A percentile compares a stretch with the other conserved stretches of the same genome.
These are phyloP conservation scores for Caenorhabditis drosophilae DNA, from an alignment of 2,888 invertebrate species.

Conservation along the genomic window DNA sequence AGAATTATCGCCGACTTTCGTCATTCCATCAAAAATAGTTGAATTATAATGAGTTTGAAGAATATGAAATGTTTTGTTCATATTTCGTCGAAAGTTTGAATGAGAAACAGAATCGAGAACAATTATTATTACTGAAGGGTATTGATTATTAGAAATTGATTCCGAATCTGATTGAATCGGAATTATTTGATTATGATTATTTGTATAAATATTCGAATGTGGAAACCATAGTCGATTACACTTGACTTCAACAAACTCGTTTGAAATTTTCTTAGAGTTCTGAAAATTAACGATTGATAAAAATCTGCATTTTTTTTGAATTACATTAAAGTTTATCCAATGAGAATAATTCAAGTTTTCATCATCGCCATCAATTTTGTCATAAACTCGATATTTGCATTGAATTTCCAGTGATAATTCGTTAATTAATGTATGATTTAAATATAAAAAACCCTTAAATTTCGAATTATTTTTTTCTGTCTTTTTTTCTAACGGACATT, in stretches of 20 bases:
- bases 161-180: slow-evolving; percentile 1
- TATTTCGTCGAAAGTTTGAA: slow-evolving; percentile 65
- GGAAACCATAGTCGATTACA: slow-evolving; percentile 46
- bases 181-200: slow-evolving; percentile 54
- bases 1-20: slow-evolving; percentile 71
- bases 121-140: slow-evolving; percentile 67
- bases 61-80: slow-evolving; percentile 33
- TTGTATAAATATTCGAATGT: slow-evolving; percentile 49
- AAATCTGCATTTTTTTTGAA: no score
- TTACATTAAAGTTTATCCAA: slow-evolving; percentile 52
- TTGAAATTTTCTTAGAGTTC: slow-evolving; percentile 33
- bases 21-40: slow-evolving; percentile 67
- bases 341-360: slow-evolving; percentile 38
- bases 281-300: no score
- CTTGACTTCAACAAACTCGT: slow-evolving; percentile 58
- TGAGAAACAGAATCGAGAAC: slow-evolving; percentile 71
- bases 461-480: neutral
- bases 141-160: slow-evolving; percentile 1
- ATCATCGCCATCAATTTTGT: slow-evolving; percentile 48
- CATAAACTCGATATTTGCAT: slow-evolving; percentile 59
- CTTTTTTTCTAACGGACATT: slow-evolving; percentile 7
- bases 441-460: slow-evolving; percentile 35
- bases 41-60: slow-evolving; percentile 33
- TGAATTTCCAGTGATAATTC: slow-evolving; percentile 23
- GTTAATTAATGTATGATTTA: slow-evolving; percentile 37